Evolutionary conservation across 53 echinoderm and acorn worm species (phyloP).

Genomic region (Astropecten irregularis): DNA sequence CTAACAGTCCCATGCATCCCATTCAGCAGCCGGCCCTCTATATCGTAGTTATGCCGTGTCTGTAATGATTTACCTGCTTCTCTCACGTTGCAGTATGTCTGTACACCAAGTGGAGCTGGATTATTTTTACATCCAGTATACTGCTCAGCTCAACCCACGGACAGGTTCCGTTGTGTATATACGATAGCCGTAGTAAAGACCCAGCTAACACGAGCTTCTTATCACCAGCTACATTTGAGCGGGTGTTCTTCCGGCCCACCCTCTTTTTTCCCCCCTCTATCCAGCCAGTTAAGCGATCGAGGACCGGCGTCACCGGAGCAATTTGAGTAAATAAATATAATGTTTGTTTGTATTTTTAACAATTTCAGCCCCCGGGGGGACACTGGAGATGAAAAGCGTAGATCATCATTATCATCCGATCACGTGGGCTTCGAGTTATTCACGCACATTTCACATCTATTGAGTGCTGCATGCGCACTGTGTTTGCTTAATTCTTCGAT

Average conservation of each 20-base stretch:
- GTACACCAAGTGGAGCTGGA: too few species aligned
- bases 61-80: neutral
- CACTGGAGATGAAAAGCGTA: neutral
- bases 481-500: slow-evolving; percentile 30
- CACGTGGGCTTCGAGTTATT: slow-evolving; percentile 24
- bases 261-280: too few species aligned
- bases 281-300: too few species aligned
- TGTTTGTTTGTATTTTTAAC: too few species aligned
- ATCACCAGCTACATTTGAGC: neutral
- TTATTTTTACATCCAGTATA: too few species aligned
- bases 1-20: neutral
- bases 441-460: slow-evolving; percentile 19
- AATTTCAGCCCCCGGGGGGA: slow-evolving; percentile 1
- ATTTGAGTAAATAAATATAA: slow-evolving; percentile 24
- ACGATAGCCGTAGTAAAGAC: too few species aligned
- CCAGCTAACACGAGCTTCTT: too few species aligned
- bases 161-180: too few species aligned
- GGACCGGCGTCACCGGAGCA: neutral
- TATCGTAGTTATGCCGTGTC: neutral
- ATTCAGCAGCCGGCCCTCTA: neutral
- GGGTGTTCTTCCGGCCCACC: too few species aligned
- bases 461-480: slow-evolving; percentile 9
- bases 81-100: too few species aligned
- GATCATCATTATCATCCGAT: slow-evolving; percentile 35
- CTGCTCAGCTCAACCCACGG: too few species aligned